phyloP scores from a whole-genome alignment of 2,888 invertebrate genomes.

The Sepioteuthis lessoniana region DNA sequence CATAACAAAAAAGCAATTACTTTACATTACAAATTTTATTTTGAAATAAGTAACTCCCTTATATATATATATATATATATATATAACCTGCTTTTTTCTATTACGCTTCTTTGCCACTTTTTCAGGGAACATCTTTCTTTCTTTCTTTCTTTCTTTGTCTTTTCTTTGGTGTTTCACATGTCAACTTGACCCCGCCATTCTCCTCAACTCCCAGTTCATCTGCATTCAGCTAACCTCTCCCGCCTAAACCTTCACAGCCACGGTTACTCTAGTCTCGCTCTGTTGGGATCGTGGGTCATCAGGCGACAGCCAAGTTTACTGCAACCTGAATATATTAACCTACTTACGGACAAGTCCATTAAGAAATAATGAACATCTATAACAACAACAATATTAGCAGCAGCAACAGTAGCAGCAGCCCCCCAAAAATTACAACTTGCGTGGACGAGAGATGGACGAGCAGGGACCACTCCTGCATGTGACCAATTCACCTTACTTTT shows the following conservation, averaged over 20 bases:
- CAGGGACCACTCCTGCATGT: too few relatives aligned
- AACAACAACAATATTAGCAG: not conserved
- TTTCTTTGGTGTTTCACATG: not conserved
- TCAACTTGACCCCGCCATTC: not conserved
- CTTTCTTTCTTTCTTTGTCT: not conserved
- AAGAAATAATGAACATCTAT: not conserved
- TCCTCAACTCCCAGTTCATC: not conserved
- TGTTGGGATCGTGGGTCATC: not conserved
- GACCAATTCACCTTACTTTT: too few relatives aligned
- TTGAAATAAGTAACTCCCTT: too few relatives aligned
- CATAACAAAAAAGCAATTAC: too few relatives aligned
- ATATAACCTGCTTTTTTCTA: not conserved
- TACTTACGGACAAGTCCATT: slow-evolving; percentile 2
- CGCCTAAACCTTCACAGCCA: not conserved
- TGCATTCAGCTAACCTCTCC: not conserved
- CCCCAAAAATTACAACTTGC: not conserved
- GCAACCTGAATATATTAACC: not conserved
- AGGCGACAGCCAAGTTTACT: not conserved
- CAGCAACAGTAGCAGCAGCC: not conserved
- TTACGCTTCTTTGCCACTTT: not conserved
- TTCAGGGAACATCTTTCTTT: not conserved
- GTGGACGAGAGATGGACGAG: too few relatives aligned
- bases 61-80: not conserved
- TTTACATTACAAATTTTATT: too few relatives aligned
- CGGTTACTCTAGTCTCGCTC: not conserved